Base-by-base conservation (phyloP, 2,797 vertebrate species). In the Rhynchotus rufescens region DNA sequence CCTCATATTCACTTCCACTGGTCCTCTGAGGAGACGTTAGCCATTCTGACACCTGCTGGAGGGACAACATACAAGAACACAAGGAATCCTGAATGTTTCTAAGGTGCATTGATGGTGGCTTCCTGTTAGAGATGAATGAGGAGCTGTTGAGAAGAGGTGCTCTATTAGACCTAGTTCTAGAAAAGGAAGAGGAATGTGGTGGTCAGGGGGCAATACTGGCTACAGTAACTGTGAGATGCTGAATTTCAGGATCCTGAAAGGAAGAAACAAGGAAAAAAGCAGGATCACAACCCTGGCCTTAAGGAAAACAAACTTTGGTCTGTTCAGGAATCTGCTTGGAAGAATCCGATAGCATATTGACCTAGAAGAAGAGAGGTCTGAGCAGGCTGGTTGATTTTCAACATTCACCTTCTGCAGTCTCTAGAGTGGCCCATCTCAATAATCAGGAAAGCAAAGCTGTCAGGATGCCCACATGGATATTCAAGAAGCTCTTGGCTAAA, bases 281-380 rank as follows among this genome's bases (percentile, higher is more conserved):
- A 65, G 6, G 11, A 11, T 79, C 25, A 32, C 2, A 40, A 36
- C 13, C 8, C 10, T 54, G 11, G 4, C 36, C 45, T n/a, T 89
- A 17, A 34, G 12, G 10, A 80, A 15, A 79, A 5, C 1, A 51
- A 45, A 57, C 0, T 67, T 67, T 14, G 72, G 16, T 6, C 3
- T 12, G 45, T 86, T 84, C 67, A 81, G 21, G 6, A 3, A 3
- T 7, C 21, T 72, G 4, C 14, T 75, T 64, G 30, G n/a, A 74
- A 86, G 4, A 75, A 34, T 40, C 9, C 12, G 13, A 8, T 60
- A 3, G 23, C 59, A 60, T 64, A n/a, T 2, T 47, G 3, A 4
- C 26, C 0, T 0, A 15, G 40, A 66, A 23, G 62, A 40, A 23
- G 3, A 4, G 2, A 4, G 22, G 2, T 81, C 2, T 20, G 40